A percentile compares a stretch with the other conserved stretches of the same genome.
phyloP scores from a whole-genome alignment of 2,113 vertebrate species.

The Meleagris gallopavo region DNA sequence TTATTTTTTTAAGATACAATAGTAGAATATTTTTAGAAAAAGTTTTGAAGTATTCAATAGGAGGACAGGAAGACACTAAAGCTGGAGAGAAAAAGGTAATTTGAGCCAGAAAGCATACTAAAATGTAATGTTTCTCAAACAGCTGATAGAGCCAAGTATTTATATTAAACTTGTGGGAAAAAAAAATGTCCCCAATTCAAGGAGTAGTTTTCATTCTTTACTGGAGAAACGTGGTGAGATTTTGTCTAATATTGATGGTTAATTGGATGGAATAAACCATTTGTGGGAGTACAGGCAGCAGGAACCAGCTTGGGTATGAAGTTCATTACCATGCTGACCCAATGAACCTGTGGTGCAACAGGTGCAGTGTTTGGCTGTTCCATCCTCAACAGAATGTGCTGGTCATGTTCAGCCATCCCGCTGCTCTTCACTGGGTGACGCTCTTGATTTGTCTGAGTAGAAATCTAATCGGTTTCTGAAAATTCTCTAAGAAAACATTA shows the following conservation, averaged over 20 bases:
- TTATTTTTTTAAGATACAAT: neutral
- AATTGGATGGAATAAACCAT: neutral
- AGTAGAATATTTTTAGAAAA: neutral
- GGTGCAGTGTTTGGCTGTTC: neutral
- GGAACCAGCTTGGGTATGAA: neutral
- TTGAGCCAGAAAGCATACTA: neutral
- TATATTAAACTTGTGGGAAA: neutral
- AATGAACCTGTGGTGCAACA: neutral
- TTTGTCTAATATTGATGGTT: neutral
- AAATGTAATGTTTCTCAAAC: neutral
- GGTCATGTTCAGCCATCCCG: neutral
- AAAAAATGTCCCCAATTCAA: neutral
- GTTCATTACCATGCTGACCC: neutral
- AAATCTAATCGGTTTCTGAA: neutral
- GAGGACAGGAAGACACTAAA: neutral
- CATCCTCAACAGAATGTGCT: neutral
- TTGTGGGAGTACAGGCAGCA: neutral
- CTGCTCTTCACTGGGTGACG: neutral
- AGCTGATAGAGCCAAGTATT: neutral
- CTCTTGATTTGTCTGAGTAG: neutral
- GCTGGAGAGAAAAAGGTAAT: neutral
- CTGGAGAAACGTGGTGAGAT: neutral
- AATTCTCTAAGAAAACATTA: neutral
- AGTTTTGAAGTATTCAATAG: neutral
- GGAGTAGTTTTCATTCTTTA: fast-evolving